Evolutionary conservation across 2,888 invertebrate species (phyloP).

Genomic region (Ommatoiulus sabulosus): DNA sequence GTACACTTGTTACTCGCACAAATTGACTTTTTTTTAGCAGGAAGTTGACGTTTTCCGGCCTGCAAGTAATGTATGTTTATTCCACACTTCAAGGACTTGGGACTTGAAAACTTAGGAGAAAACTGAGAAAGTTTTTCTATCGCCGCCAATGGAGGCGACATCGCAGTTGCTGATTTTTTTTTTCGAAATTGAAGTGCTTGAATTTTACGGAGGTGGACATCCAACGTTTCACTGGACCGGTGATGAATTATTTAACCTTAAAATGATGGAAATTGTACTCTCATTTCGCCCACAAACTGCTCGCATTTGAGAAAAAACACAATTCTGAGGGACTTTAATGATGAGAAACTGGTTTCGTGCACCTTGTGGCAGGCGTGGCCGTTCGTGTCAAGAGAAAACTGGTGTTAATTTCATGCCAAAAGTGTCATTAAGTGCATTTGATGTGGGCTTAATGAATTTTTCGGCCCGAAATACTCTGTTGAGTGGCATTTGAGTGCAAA

Average conservation of each 20-base stretch:
- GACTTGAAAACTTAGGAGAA: no score
- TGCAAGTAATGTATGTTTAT: no score
- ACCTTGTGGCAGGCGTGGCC: not conserved
- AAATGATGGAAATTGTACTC: slow-evolving; percentile 21
- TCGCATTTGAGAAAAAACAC: not conserved
- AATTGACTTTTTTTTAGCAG: no score
- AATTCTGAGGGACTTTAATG: not conserved
- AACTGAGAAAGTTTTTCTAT: no score
- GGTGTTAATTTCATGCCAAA: not conserved
- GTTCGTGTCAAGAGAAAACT: not conserved
- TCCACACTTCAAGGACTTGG: no score
- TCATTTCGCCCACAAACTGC: slow-evolving; percentile 23
- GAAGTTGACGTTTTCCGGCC: no score
- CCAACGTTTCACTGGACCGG: not conserved
- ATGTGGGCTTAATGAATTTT: slow-evolving; percentile 30
- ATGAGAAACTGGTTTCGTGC: not conserved
- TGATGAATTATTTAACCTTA: not conserved
- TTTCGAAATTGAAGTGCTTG: not conserved
- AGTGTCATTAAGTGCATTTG: not conserved
- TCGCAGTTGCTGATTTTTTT: no score
- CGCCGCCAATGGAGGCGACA: no score
- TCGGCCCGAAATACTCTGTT: not conserved
- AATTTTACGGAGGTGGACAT: not conserved
- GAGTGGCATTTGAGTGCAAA: not conserved
- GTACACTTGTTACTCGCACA: no score